Evolutionary conservation across 2,797 vertebrate species (phyloP).

Genomic region (Neopelma chrysocephalum): DNA sequence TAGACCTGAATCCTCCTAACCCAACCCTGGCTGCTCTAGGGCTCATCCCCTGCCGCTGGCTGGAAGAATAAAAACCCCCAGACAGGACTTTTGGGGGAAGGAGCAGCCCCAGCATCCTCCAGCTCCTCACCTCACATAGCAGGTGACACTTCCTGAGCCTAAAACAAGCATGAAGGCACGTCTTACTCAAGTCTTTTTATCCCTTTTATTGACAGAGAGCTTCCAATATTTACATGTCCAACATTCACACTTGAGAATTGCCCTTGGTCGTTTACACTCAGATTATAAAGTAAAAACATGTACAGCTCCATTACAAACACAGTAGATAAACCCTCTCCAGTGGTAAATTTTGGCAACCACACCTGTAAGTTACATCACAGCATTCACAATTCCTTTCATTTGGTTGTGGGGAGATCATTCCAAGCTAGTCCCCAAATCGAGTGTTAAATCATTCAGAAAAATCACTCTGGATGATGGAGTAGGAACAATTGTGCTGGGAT

Average conservation of each 20-base stretch:
- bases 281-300: not conserved
- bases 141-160: not conserved
- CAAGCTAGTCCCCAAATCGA: not conserved
- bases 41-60: rapidly evolving
- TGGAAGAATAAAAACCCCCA: not conserved
- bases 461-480: not conserved
- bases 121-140: rapidly evolving
- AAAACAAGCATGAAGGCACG: not conserved
- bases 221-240: not conserved
- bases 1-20: not conserved
- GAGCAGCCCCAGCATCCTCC: not conserved
- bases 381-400: not conserved
- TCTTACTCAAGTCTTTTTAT: not conserved
- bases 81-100: rapidly evolving
- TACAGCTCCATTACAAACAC: not conserved
- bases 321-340: not conserved
- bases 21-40: rapidly evolving
- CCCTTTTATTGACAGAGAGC: not conserved
- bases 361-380: not conserved
- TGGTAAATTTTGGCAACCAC: not conserved
- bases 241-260: not conserved
- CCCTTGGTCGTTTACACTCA: not conserved
- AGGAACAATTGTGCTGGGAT: not conserved
- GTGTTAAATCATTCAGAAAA: not conserved
- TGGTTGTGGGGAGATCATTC: not conserved